A percentile compares a stretch with the other conserved stretches of the same genome.
These are phyloP conservation scores for Epirrhoe alternata DNA, from an alignment of 2,888 invertebrate genomes.

Conservation along the genomic window DNA sequence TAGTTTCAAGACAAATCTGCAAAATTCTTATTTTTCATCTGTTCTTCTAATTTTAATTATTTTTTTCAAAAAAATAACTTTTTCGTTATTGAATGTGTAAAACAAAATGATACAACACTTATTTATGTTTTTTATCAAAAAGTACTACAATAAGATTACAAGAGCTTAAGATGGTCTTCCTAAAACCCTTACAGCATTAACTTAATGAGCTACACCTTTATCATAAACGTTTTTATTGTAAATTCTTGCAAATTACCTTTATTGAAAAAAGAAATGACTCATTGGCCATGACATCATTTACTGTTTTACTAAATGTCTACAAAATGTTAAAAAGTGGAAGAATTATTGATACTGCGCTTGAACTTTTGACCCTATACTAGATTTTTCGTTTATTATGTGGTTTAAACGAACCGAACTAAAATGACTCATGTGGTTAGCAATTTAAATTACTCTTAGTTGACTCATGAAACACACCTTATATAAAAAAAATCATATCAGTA, in stretches of 20 bases:
- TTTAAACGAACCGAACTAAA: constrained; percentile 58
- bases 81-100: too few species aligned
- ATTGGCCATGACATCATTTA: constrained; percentile 78
- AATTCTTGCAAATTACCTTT: constrained; percentile 54
- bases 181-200: constrained; percentile 1
- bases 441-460: constrained; percentile 41
- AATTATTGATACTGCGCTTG: constrained; percentile 78
- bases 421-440: constrained; percentile 60
- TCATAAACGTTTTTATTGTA: constrained; percentile 60
- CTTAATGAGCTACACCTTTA: constrained; percentile 21
- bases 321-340: constrained; percentile 74
- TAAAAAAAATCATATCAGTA: not conserved
- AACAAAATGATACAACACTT: too few species aligned
- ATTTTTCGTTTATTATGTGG: constrained; percentile 62
- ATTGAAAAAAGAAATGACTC: constrained; percentile 73
- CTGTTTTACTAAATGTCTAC: constrained; percentile 72
- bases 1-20: too few species aligned
- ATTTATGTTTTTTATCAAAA: too few species aligned
- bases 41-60: too few species aligned
- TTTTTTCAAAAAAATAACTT: too few species aligned
- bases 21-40: too few species aligned
- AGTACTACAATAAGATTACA: not conserved
- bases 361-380: constrained; percentile 77
- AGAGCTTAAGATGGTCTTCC: not conserved
- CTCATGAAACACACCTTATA: constrained; percentile 39